A percentile compares a stretch with the other conserved stretches of the same genome.
Conservation (phyloP, 2,113 vertebrate genomes). For the Athene cunicularia region DNA sequence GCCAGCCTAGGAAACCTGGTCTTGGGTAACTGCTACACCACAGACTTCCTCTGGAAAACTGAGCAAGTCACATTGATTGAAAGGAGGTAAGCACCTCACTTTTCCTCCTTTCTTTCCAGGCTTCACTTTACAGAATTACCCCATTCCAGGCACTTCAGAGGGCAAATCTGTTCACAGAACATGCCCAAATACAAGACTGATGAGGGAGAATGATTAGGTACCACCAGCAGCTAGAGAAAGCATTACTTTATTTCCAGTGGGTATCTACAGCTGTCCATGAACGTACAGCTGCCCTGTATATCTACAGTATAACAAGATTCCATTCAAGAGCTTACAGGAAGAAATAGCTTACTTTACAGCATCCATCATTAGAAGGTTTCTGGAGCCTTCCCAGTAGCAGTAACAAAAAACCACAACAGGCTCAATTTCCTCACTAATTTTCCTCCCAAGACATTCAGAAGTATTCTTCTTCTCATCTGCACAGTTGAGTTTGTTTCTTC, state of each 20-base stretch:
- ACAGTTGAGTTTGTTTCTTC: neutral
- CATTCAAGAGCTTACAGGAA: neutral
- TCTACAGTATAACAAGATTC: neutral
- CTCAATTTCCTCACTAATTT: conserved; percentile 2
- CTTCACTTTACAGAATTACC: neutral
- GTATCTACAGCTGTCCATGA: neutral
- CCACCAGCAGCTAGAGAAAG: neutral
- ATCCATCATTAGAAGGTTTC: neutral
- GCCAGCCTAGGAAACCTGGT: neutral
- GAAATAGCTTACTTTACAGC: neutral
- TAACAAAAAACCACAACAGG: neutral
- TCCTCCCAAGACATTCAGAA: neutral
- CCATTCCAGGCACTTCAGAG: neutral
- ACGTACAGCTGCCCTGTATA: neutral
- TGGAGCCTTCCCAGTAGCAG: neutral
- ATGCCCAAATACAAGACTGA: neutral
- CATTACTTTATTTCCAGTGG: neutral
- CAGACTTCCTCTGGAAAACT: neutral
- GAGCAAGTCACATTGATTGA: neutral
- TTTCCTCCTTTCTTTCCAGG: neutral
- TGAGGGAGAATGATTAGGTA: neutral
- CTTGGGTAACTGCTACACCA: neutral
- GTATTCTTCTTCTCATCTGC: neutral
- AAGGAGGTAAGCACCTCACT: neutral
- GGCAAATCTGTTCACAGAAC: neutral